These are phyloP conservation scores for Meteorus cinctellus DNA, from an alignment of 2,888 invertebrate species.

Conservation along the genomic window DNA sequence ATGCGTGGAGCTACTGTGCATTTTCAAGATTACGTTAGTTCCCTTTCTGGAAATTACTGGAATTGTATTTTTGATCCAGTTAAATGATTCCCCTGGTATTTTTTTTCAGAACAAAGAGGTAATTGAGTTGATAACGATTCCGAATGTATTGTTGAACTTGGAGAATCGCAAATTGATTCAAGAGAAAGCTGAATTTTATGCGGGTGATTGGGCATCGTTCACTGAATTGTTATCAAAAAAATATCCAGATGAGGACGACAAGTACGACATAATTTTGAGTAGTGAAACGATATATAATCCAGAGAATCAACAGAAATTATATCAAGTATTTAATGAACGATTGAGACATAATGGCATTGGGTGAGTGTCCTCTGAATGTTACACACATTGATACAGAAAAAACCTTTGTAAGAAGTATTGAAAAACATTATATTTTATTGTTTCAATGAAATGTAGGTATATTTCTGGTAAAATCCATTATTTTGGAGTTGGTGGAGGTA, in stretches of 20 bases:
- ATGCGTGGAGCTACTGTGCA: constrained; percentile 79
- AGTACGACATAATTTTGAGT: constrained; percentile 90
- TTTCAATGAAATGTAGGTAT: constrained; percentile 69
- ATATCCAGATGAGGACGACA: constrained; percentile 67
- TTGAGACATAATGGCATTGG: constrained; percentile 79
- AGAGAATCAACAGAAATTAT: constrained; percentile 84
- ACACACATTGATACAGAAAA: constrained; percentile 10
- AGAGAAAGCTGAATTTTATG: constrained; percentile 74
- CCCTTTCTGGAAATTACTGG: too few species aligned
- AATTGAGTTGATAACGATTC: constrained; percentile 84
- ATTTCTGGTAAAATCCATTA: constrained; percentile 94
- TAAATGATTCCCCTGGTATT: not conserved
- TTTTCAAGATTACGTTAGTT: constrained; percentile 96
- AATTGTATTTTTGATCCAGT: not conserved
- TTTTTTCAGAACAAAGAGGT: constrained; percentile 88
- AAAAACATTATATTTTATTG: not conserved
- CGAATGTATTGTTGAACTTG: constrained; percentile 84
- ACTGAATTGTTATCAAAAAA: constrained; percentile 68
- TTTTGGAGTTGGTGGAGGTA: constrained; percentile 95
- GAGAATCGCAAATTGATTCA: constrained; percentile 70
- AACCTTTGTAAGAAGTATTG: constrained; percentile 36
- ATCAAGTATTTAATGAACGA: constrained; percentile 79
- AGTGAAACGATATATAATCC: constrained; percentile 95
- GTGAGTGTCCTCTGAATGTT: constrained; percentile 69
- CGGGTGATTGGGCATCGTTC: constrained; percentile 86